phyloP scores from a whole-genome alignment of 1,140 invertebrate species.

The Panulirus ornatus region DNA sequence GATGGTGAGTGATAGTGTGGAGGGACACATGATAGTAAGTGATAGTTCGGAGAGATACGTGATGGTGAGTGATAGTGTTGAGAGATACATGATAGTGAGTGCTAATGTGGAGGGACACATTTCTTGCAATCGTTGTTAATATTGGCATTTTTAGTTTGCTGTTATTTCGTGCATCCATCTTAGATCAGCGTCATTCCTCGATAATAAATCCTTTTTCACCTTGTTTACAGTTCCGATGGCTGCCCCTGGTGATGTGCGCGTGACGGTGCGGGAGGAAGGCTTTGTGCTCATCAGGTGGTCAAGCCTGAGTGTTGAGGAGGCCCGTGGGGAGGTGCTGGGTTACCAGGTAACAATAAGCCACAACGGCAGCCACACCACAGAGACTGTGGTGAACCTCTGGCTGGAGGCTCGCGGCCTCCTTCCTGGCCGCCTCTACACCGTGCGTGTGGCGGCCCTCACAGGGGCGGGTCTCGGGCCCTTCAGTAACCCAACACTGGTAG shows the following conservation, averaged over 20 bases:
- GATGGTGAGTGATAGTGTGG: too few species aligned
- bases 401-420: slow-evolving; percentile 62
- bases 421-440: slow-evolving; percentile 66
- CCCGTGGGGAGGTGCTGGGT: slow-evolving; percentile 61
- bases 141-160: not conserved
- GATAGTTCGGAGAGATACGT: too few species aligned
- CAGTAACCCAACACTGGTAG: slow-evolving; percentile 54
- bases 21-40: too few species aligned
- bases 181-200: not conserved
- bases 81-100: too few species aligned
- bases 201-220: not conserved
- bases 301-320: slow-evolving; percentile 24
- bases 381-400: slow-evolving; percentile 66
- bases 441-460: slow-evolving; percentile 69
- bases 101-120: too few species aligned
- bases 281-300: slow-evolving; percentile 66
- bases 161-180: not conserved
- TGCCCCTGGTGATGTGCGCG: slow-evolving; percentile 51
- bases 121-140: too few species aligned
- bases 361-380: slow-evolving; percentile 65
- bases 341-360: slow-evolving; percentile 68
- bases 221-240: slow-evolving; percentile 54
- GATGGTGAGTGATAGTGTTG: too few species aligned
- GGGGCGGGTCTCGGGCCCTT: slow-evolving; percentile 68
- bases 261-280: slow-evolving; percentile 54